Evolutionary conservation across 2,797 vertebrate species (phyloP).

Genomic region (Dermochelys coriacea): DNA sequence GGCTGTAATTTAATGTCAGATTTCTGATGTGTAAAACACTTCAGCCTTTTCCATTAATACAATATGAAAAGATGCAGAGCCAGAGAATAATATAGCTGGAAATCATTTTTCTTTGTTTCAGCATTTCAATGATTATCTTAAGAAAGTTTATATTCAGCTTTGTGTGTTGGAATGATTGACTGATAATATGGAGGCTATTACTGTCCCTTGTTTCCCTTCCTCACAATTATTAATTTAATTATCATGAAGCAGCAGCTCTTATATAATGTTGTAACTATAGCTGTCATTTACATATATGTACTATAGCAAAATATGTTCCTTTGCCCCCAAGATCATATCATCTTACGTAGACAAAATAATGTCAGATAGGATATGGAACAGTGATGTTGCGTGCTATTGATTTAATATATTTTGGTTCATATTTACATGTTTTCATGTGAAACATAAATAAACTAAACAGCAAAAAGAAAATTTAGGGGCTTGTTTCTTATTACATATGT

Average conservation of each 20-base stretch:
- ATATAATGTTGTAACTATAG: neutral
- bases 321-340: neutral
- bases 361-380: neutral
- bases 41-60: constrained; percentile 9
- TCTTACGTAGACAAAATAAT: neutral
- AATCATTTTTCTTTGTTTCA: constrained; percentile 2
- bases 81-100: neutral
- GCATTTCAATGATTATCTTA: constrained; percentile 2
- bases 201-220: neutral
- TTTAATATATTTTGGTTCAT: neutral
- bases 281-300: neutral
- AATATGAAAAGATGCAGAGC: constrained; percentile 6
- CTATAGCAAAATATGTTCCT: neutral
- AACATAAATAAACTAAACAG: neutral
- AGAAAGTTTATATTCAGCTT: neutral
- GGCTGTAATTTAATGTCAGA: constrained; percentile 22
- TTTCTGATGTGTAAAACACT: constrained; percentile 37
- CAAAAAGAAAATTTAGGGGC: neutral
- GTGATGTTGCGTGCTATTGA: neutral
- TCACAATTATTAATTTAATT: constrained; percentile 1
- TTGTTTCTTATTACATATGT: neutral
- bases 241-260: neutral
- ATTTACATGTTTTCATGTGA: neutral
- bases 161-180: constrained; percentile 6
- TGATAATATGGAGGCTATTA: neutral